phyloP scores from a whole-genome alignment of 2,797 vertebrate species.

The Takifugu rubripes region DNA sequence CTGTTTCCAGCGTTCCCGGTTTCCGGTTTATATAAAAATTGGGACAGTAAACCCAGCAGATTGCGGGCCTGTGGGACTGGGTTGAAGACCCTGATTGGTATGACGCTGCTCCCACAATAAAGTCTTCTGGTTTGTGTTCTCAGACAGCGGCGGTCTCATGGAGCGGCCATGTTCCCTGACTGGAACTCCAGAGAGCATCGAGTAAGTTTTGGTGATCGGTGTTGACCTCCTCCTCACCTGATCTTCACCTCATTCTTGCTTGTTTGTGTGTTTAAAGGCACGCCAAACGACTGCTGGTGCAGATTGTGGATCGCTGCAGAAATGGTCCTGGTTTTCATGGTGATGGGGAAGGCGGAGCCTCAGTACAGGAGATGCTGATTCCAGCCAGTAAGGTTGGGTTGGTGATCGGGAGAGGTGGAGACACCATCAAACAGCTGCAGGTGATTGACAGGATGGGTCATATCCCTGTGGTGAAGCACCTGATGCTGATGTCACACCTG shows the following conservation, averaged over 20 bases:
- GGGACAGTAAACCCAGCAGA: too few relatives aligned
- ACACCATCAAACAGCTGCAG: constrained; percentile 98
- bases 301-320: constrained; percentile 96
- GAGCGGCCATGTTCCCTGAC: constrained; percentile 96
- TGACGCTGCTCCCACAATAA: too few relatives aligned
- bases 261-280: constrained; percentile 78
- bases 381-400: constrained; percentile 96
- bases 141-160: constrained; percentile 94
- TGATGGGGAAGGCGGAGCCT: constrained; percentile 84
- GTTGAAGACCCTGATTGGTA: too few relatives aligned
- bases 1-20: too few relatives aligned
- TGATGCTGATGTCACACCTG: neutral
- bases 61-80: too few relatives aligned
- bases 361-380: constrained; percentile 92
- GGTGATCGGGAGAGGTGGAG: constrained; percentile 96
- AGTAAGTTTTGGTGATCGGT: constrained; percentile 79
- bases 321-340: constrained; percentile 93
- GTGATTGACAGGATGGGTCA: constrained; percentile 52
- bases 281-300: constrained; percentile 91
- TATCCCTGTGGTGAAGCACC: neutral
- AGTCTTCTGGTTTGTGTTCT: constrained; percentile 27
- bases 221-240: neutral
- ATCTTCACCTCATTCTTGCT: constrained; percentile 1
- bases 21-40: too few relatives aligned
- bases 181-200: constrained; percentile 92